Conservation (phyloP, 2,888 invertebrate species). For the Holacanthella duospinosa region DNA sequence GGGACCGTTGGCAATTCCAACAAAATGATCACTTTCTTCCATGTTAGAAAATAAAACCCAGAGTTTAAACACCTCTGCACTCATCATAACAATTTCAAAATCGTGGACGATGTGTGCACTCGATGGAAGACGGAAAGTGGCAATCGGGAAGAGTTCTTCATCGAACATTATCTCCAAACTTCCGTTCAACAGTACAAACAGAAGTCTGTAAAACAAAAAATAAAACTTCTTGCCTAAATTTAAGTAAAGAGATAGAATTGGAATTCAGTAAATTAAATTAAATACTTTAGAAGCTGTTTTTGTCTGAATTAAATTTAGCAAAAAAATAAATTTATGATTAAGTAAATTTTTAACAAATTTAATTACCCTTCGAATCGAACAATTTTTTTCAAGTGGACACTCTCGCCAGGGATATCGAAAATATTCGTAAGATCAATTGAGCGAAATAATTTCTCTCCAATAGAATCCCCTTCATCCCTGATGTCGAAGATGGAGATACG, state of each 20-base stretch:
- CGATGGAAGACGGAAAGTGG: slow-evolving; percentile 10
- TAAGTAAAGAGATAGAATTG: no score
- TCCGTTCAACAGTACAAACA: slow-evolving; percentile 29
- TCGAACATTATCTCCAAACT: slow-evolving; percentile 19
- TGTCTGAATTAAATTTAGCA: no score
- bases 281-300: no score
- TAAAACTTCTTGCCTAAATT: no score
- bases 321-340: no score
- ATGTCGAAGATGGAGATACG: slow-evolving; percentile 10
- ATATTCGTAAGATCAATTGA: no score
- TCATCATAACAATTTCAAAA: slow-evolving; percentile 19
- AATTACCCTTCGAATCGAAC: slow-evolving; percentile 1
- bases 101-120: slow-evolving; percentile 19
- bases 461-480: not conserved
- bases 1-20: slow-evolving; percentile 27
- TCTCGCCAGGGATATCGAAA: no score
- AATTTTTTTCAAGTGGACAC: not conserved
- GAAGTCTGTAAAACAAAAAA: slow-evolving; percentile 15
- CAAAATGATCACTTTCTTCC: slow-evolving; percentile 12
- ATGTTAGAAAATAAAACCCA: slow-evolving; percentile 23
- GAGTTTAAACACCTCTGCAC: slow-evolving; percentile 19
- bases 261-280: no score
- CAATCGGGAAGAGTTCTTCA: slow-evolving; percentile 8
- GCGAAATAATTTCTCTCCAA: no score
- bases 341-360: no score